Percentiles rank a stretch among this genome's conserved stretches.
Conservation (phyloP, 2,113 vertebrate species). For the Notarius quadriscutis region DNA sequence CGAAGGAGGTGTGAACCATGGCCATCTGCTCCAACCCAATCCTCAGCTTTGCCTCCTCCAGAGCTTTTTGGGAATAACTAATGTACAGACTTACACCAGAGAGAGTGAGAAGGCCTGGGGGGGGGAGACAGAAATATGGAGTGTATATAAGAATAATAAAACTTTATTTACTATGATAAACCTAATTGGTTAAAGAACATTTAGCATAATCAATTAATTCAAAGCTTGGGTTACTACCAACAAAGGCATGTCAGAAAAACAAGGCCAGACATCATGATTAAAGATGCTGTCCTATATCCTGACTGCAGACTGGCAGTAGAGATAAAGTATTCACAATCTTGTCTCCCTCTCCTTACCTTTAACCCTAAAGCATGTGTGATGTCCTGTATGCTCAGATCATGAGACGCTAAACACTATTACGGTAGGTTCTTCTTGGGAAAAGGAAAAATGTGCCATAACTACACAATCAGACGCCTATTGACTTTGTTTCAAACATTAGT, state of each 20-base stretch:
- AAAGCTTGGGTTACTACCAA: neutral
- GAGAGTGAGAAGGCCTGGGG: constrained; percentile 74
- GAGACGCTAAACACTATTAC: neutral
- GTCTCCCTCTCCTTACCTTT: neutral
- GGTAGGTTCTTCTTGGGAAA: neutral
- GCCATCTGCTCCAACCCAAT: constrained; percentile 55
- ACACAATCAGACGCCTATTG: neutral
- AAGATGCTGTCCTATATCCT: neutral
- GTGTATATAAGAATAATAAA: neutral
- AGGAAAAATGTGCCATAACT: neutral
- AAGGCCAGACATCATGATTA: neutral
- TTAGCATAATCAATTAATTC: neutral
- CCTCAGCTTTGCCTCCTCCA: constrained; percentile 60
- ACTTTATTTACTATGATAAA: neutral
- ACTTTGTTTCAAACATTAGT: neutral
- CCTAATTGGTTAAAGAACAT: neutral
- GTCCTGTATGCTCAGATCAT: neutral
- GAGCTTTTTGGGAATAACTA: constrained; percentile 70
- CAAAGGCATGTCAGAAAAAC: neutral
- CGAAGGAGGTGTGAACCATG: constrained; percentile 63
- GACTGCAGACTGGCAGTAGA: neutral
- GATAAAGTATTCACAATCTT: neutral
- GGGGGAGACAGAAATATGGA: neutral
- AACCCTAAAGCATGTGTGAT: neutral
- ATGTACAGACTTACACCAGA: constrained; percentile 71